A percentile compares a stretch with the other conserved stretches of the same genome.
Conservation (phyloP, 2,113 vertebrate genomes). For the Caracal caracal region DNA sequence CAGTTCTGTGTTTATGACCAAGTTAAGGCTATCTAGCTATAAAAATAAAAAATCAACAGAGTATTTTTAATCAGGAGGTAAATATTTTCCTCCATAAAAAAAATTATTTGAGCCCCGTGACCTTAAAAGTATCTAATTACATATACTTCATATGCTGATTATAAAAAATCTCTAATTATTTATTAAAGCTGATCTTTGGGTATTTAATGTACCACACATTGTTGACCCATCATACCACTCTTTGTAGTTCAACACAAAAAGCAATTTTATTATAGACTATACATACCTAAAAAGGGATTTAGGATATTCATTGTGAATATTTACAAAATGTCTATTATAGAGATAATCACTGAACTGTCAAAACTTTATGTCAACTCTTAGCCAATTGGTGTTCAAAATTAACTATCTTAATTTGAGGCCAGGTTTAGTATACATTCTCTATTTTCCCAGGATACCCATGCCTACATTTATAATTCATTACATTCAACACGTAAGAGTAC, state of each 20-base stretch:
- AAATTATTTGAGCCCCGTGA: background rate
- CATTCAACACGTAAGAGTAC: background rate
- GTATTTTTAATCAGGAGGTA: slow-evolving; percentile 1
- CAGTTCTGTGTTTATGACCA: slow-evolving; percentile 3
- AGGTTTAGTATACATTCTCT: background rate
- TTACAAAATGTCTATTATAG: background rate
- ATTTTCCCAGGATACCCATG: background rate
- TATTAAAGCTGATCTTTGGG: background rate
- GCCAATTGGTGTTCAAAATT: background rate
- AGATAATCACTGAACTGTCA: background rate
- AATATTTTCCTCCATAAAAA: slow-evolving; percentile 23
- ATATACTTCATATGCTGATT: background rate
- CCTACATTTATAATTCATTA: background rate
- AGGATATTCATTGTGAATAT: background rate
- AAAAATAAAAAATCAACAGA: background rate
- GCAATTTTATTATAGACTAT: background rate
- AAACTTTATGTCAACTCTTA: background rate
- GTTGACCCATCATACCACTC: background rate
- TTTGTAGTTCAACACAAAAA: background rate
- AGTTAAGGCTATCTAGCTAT: background rate
- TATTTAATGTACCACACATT: background rate
- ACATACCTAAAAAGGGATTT: background rate
- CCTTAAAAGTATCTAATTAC: background rate
- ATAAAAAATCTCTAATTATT: background rate
- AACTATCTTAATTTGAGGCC: background rate